These are phyloP conservation scores for Ptyas mucosa DNA, from an alignment of 2,113 vertebrate genomes.

Conservation along the genomic window DNA sequence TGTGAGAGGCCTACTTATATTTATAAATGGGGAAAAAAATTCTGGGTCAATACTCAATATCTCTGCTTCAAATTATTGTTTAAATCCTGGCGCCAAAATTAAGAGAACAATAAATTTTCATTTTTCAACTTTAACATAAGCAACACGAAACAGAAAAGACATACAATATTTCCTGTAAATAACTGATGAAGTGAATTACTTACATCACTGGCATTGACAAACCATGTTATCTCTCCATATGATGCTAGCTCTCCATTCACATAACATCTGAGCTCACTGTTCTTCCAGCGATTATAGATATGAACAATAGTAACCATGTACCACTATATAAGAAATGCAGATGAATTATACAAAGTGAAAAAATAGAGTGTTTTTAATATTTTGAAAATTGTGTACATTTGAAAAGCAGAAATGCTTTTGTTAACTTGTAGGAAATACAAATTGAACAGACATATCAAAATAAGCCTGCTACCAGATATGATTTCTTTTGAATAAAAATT, in stretches of 20 bases:
- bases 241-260: constrained; percentile 96
- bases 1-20: neutral
- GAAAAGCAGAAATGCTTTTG: constrained; percentile 1
- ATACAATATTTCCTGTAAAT: neutral
- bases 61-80: neutral
- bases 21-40: neutral
- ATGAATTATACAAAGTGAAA: neutral
- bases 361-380: constrained; percentile 2
- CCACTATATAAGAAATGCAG: constrained; percentile 77
- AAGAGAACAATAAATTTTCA: neutral
- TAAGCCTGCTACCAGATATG: neutral
- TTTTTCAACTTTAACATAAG: neutral
- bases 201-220: constrained; percentile 96
- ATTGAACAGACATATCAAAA: neutral
- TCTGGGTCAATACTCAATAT: neutral
- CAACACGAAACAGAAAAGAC: neutral
- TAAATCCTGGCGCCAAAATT: neutral
- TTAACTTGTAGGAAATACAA: neutral
- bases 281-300: constrained; percentile 98
- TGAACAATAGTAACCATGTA: constrained; percentile 98
- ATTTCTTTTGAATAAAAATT: neutral
- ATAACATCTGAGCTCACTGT: constrained; percentile 94
- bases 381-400: neutral
- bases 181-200: constrained; percentile 61
- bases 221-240: constrained; percentile 95